Evolutionary conservation across 2,113 vertebrate species (phyloP), one percentile per base, ranked within the genome.

Genomic region (Rhea americana): DNA sequence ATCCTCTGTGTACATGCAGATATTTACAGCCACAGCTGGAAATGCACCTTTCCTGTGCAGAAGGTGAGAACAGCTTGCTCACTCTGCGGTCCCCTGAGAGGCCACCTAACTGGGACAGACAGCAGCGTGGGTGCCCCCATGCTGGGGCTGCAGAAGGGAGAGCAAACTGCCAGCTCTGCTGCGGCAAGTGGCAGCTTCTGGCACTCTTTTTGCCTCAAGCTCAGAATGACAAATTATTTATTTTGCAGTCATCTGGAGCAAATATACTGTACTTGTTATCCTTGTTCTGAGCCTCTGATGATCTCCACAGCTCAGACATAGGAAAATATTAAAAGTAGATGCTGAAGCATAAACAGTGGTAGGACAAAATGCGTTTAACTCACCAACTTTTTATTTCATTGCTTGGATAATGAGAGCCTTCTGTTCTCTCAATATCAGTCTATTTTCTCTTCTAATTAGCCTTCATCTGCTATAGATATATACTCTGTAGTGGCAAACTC

Each of bases 141-240:
- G 50, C n/a, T 9, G 55, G 10, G 10, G 50, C 43, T 28, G 26
- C 3, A 47, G 32, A 19, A 8, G 20, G 8, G 12, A n/a, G 15
- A 18, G 1, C 53, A 43, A 61, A 26, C 55, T 11, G 68, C 41
- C 76, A 30, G 61, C 56, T n/a, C 35, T 4, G 47, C 61, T 13
- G 5, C 1, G 2, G 22, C 32, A 50, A 32, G 37, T 48, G 37
- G 66, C 41, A 45, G 51, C 76, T 51, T 61, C 61, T 13, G 56
- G 10, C 9, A 26, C 28, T 41, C 8, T 5, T 9, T 7, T 7
- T 17, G 51, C 26, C 0, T 1, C 0, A 2, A 43, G 70, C n/a
- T 51, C 25, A 15, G 59, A n/a, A 18, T 30, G 61, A 24, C 48
- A 39, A 32, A 32, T 17, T 2, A 11, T 32, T n/a, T 14, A 3